These are phyloP conservation scores for Pandemis heparana DNA, from an alignment of 2,888 invertebrate species.

Conservation along the genomic window DNA sequence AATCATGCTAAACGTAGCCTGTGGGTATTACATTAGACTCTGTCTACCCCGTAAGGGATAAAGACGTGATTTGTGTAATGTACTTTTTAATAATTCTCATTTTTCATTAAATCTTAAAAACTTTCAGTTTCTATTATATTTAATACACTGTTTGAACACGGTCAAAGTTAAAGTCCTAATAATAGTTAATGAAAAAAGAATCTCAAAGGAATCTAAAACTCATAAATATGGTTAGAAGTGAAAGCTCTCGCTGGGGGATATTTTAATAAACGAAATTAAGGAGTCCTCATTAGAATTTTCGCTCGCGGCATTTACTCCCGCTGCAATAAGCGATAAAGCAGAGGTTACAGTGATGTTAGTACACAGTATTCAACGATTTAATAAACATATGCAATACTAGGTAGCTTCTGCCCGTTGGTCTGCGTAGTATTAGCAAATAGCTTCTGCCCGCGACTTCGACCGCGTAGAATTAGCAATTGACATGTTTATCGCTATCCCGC, in stretches of 20 bases:
- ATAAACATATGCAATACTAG: no score
- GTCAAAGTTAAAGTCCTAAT: not conserved
- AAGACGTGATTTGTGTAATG: no score
- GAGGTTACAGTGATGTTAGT: not conserved
- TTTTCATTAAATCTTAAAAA: not conserved
- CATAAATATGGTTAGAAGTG: conserved; percentile 33
- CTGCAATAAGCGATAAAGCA: conserved; percentile 63
- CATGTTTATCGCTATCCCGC: no score
- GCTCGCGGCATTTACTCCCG: conserved; percentile 61
- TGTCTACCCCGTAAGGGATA: no score
- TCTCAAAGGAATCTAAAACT: conserved; percentile 36
- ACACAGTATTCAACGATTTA: no score
- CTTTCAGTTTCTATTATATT: not conserved
- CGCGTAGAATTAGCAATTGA: no score
- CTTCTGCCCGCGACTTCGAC: no score
- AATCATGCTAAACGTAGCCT: no score
- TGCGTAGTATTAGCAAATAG: no score
- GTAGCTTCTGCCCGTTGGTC: no score
- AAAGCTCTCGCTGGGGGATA: conserved; percentile 55
- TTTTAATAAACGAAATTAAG: conserved; percentile 74
- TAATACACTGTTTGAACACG: not conserved
- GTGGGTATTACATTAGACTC: no score
- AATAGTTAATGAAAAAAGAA: conserved; percentile 14
- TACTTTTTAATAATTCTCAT: no score
- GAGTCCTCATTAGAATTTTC: conserved; percentile 67